phyloP scores from a whole-genome alignment of 1,140 invertebrate genomes.

The Whitmania pigra region DNA sequence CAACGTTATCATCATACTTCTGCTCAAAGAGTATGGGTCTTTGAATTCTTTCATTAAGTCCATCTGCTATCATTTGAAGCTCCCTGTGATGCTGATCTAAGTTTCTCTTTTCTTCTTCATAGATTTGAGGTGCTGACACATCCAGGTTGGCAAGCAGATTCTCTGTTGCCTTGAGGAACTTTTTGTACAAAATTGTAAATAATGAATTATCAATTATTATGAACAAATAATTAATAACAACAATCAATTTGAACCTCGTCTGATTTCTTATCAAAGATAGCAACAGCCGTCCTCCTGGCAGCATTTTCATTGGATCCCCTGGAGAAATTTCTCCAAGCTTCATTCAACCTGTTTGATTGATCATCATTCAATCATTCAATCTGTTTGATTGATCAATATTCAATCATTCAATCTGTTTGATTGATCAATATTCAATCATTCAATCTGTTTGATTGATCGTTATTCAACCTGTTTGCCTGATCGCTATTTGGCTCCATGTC shows the following conservation, averaged over 20 bases:
- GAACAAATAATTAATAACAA: background rate
- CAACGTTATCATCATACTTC: conserved; percentile 28
- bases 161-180: conserved; percentile 38
- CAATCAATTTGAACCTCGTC: conserved; percentile 47
- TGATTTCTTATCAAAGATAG: conserved; percentile 61
- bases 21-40: conserved; percentile 35
- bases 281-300: conserved; percentile 59
- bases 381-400: too few relatives aligned
- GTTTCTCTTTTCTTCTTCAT: conserved; percentile 22
- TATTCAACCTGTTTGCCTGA: conserved; percentile 46
- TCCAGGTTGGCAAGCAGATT: conserved; percentile 59
- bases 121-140: conserved; percentile 47
- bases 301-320: conserved; percentile 62
- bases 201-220: background rate
- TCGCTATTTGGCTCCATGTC: conserved; percentile 49
- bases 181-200: background rate
- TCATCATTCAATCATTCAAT: too few relatives aligned
- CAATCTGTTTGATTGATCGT: too few relatives aligned
- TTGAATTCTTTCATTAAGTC: conserved; percentile 34
- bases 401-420: too few relatives aligned
- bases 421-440: too few relatives aligned
- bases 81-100: conserved; percentile 31
- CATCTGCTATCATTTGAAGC: conserved; percentile 33
- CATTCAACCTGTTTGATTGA: conserved; percentile 45
- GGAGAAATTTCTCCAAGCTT: conserved; percentile 58